Percentiles rank a stretch among this genome's conserved stretches.
Evolutionary conservation across 2,113 vertebrate genomes (phyloP).

Genomic region (Platichthys stellatus): DNA sequence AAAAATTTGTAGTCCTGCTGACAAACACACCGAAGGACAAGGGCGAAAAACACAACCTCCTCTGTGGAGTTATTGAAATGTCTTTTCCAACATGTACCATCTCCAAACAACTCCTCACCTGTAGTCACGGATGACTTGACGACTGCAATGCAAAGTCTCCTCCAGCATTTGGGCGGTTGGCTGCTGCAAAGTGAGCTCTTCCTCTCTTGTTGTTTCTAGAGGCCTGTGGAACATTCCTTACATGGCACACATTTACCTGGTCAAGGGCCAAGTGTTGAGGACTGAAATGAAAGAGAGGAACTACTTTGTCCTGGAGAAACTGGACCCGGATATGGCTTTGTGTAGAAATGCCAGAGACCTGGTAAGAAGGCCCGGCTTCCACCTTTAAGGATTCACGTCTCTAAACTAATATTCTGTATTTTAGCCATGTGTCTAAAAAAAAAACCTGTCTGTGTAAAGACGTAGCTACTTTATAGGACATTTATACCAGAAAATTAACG

Average conservation of each 20-base stretch:
- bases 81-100: not conserved
- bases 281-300: constrained; percentile 93
- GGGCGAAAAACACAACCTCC: no score
- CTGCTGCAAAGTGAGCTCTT: constrained; percentile 24
- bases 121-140: constrained; percentile 7
- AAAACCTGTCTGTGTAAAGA: not conserved
- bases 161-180: not conserved
- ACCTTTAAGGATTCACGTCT: constrained; percentile 5
- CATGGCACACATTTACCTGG: constrained; percentile 94
- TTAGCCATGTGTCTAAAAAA: not conserved
- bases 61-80: not conserved
- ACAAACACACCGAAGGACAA: not conserved
- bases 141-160: constrained; percentile 5
- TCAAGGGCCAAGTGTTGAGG: constrained; percentile 89
- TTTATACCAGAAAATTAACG: not conserved
- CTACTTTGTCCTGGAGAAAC: constrained; percentile 91
- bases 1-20: not conserved
- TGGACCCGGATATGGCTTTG: constrained; percentile 96
- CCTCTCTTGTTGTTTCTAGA: constrained; percentile 76
- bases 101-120: not conserved
- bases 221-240: constrained; percentile 97
- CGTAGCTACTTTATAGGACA: not conserved
- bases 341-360: constrained; percentile 93
- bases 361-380: constrained; percentile 81
- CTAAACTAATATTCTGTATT: not conserved